phyloP scores from a whole-genome alignment of 1,140 invertebrate genomes.

The Leptoteleia sp. region DNA sequence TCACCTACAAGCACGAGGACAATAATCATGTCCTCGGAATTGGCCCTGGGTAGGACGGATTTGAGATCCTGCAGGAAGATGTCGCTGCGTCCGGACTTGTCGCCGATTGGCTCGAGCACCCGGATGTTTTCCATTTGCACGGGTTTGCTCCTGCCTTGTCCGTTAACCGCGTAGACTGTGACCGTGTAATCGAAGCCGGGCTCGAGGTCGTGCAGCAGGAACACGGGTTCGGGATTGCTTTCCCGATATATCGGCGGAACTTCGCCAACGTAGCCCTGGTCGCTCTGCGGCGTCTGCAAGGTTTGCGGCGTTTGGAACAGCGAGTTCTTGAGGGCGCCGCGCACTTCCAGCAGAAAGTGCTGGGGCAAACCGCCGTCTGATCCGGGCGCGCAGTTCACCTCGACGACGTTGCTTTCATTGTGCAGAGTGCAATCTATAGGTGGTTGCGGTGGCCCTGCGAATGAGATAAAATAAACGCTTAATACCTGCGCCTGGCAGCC shows the following conservation, averaged over 20 bases:
- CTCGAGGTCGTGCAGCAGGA: slow-evolving; percentile 85
- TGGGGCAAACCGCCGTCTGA: slow-evolving; percentile 91
- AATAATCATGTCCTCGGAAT: slow-evolving; percentile 72
- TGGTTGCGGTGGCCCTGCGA: slow-evolving; percentile 85
- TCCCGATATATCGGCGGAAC: slow-evolving; percentile 83
- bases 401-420: slow-evolving; percentile 85
- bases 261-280: slow-evolving; percentile 80
- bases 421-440: slow-evolving; percentile 86
- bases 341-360: slow-evolving; percentile 90
- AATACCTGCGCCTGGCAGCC: slow-evolving; percentile 42
- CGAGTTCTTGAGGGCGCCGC: slow-evolving; percentile 83
- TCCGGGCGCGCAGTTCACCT: slow-evolving; percentile 89
- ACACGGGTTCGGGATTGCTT: slow-evolving; percentile 83
- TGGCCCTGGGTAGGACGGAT: slow-evolving; percentile 70
- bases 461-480: slow-evolving; percentile 66
- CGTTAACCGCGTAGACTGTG: slow-evolving; percentile 86
- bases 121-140: slow-evolving; percentile 83
- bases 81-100: slow-evolving; percentile 67
- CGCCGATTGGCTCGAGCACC: slow-evolving; percentile 78
- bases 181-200: slow-evolving; percentile 86
- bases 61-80: slow-evolving; percentile 74
- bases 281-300: slow-evolving; percentile 83
- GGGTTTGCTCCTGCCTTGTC: slow-evolving; percentile 85
- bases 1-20: slow-evolving; percentile 73
- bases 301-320: slow-evolving; percentile 75